Conservation (phyloP, 2,797 vertebrate genomes). For the Cyprinodon diabolis region DNA sequence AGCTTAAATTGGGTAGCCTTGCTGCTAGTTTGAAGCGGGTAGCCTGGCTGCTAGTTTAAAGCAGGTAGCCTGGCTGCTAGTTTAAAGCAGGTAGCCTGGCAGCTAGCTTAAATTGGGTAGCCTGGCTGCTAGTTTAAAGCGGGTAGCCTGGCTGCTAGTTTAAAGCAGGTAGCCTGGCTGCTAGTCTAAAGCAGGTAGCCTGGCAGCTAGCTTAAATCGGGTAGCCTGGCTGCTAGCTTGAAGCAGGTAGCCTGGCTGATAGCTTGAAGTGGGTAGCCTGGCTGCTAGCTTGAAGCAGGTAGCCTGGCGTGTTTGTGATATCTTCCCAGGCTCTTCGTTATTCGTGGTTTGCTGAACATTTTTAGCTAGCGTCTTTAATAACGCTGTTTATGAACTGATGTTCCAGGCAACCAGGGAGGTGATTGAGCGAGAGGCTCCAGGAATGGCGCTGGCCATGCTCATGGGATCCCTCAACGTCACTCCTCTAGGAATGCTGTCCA, state of each 20-base stretch:
- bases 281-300: too few species aligned
- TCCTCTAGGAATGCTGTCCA: conserved; percentile 94
- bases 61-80: neutral
- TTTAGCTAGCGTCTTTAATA: too few species aligned
- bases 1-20: too few species aligned
- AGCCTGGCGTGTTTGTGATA: too few species aligned
- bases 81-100: neutral
- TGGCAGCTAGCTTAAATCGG: too few species aligned
- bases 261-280: too few species aligned
- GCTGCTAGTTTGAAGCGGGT: too few species aligned
- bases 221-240: neutral
- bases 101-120: neutral
- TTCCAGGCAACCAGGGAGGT: conserved; percentile 96
- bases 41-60: neutral
- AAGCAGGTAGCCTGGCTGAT: neutral
- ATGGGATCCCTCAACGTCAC: conserved; percentile 99
- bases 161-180: neutral
- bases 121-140: neutral
- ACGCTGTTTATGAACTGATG: conserved; percentile 5
- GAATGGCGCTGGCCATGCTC: conserved; percentile 98
- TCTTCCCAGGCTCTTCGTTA: too few species aligned
- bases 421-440: conserved; percentile 97
- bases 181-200: too few species aligned
- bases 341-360: too few species aligned
- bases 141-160: neutral